These are phyloP conservation scores for Pangasius macronema DNA, from an alignment of 2,797 vertebrate genomes.

Conservation along the genomic window DNA sequence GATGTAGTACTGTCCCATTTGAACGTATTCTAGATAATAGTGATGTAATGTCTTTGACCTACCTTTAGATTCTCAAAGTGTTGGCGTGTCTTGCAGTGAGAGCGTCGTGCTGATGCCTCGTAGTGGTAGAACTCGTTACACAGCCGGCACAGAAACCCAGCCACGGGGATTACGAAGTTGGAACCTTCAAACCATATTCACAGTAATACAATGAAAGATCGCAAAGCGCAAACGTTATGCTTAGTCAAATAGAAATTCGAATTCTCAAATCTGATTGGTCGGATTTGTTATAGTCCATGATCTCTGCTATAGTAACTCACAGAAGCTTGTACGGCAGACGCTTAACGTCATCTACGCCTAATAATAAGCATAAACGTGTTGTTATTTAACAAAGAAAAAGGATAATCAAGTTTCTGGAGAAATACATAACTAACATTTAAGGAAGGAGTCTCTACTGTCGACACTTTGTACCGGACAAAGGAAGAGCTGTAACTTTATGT, in stretches of 20 bases:
- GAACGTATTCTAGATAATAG: not conserved
- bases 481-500: not conserved
- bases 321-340: not conserved
- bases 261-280: not conserved
- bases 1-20: not conserved
- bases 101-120: constrained; percentile 82
- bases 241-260: not conserved
- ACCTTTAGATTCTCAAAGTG: constrained; percentile 98
- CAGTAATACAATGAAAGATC: not conserved
- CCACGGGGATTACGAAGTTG: constrained; percentile 91
- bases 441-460: not conserved
- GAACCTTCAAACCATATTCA: constrained; percentile 74
- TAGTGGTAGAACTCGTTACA: constrained; percentile 95
- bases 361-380: not conserved
- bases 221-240: not conserved
- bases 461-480: not conserved
- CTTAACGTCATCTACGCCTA: not conserved
- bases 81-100: constrained; percentile 90
- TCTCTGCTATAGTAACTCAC: not conserved
- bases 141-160: constrained; percentile 91
- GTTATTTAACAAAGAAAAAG: not conserved
- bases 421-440: not conserved
- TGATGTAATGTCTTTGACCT: constrained; percentile 51
- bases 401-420: not conserved
- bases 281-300: not conserved